Conservation (phyloP, 2,797 vertebrate species). For the Myotis findleyi region DNA sequence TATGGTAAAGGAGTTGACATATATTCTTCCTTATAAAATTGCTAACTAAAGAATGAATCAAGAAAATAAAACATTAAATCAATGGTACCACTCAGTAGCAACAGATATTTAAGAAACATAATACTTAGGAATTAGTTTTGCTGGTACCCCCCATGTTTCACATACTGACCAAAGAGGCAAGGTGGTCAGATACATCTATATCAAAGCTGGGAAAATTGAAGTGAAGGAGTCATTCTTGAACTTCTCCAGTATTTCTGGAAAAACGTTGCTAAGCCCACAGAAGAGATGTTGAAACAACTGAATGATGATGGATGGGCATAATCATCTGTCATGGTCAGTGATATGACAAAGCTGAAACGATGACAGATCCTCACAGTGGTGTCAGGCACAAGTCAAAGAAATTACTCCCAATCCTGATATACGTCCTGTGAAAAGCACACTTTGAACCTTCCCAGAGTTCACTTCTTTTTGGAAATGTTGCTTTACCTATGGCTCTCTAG, state of each 20-base stretch:
- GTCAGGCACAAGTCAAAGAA: not conserved
- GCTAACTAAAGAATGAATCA: not conserved
- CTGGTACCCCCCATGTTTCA: not conserved
- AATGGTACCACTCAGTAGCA: not conserved
- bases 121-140: not conserved
- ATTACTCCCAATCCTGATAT: not conserved
- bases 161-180: not conserved
- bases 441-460: not conserved
- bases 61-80: constrained; percentile 40
- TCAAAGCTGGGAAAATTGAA: not conserved
- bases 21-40: not conserved
- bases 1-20: not conserved
- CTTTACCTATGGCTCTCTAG: not conserved
- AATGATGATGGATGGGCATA: not conserved
- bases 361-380: not conserved
- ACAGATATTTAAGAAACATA: not conserved
- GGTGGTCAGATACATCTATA: not conserved
- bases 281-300: not conserved
- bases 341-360: not conserved
- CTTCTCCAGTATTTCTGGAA: constrained; percentile 12
- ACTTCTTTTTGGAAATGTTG: not conserved
- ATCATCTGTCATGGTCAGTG: not conserved
- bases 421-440: not conserved
- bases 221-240: not conserved
- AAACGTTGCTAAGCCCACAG: not conserved